phyloP scores from a whole-genome alignment of 2,113 vertebrate species.

The Brachyhypopomus gauderio region DNA sequence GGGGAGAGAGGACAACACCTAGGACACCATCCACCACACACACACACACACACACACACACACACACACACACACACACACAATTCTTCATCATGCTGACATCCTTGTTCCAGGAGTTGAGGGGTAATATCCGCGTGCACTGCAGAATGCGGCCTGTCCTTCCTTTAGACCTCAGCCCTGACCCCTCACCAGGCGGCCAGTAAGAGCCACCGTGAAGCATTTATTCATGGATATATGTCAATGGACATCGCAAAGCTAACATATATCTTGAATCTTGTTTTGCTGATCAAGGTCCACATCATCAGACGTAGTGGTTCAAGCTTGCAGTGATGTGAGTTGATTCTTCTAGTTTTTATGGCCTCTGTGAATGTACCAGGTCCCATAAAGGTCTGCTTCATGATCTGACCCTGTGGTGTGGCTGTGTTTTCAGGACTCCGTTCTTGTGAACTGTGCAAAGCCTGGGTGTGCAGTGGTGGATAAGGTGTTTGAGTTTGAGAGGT shows the following conservation, averaged over 20 bases:
- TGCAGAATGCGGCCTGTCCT: conserved; percentile 73
- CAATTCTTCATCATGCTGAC: neutral
- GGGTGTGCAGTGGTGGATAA: conserved; percentile 62
- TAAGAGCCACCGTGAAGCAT: conserved; percentile 35
- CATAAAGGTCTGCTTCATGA: neutral
- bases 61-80: neutral
- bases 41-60: neutral
- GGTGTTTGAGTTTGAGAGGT: conserved; percentile 78
- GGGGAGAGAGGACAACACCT: no score
- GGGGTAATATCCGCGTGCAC: conserved; percentile 77
- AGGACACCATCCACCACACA: neutral
- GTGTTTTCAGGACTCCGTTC: conserved; percentile 66
- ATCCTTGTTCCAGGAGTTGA: conserved; percentile 65
- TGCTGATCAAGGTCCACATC: conserved; percentile 55
- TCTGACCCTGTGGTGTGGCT: neutral
- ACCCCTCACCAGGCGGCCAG: conserved; percentile 53
- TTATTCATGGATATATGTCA: neutral
- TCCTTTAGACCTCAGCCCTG: conserved; percentile 61
- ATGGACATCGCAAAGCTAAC: neutral
- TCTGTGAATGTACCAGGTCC: neutral
- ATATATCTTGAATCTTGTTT: conserved; percentile 11
- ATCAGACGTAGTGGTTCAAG: conserved; percentile 69
- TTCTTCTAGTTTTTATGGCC: neutral
- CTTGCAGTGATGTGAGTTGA: conserved; percentile 66
- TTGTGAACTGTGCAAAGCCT: conserved; percentile 66